Evolutionary conservation across 2,888 invertebrate species (phyloP), one percentile per base, ranked within the genome.

Genomic region (Mythimna ferrago): DNA sequence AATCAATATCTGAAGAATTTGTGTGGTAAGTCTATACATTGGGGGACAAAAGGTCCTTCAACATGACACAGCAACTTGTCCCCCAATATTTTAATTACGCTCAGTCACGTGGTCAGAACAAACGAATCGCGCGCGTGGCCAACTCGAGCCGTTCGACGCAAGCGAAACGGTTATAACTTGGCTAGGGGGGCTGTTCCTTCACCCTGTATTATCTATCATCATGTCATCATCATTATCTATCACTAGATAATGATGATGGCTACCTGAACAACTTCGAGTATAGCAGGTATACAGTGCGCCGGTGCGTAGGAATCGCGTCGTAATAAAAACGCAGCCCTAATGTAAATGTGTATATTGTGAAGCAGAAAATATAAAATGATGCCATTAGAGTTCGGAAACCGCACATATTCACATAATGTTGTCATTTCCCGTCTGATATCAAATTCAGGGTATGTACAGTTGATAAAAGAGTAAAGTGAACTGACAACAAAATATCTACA

Each of bases 371-470:
- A n/a, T 66, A 11, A 38, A 80, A 76, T n/a, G 21, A 21, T 51
- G 19, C 44, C 61, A 57, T 74, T 65, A 80, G 21, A 62, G 48
- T 66, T 61, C 56, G 64, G 65, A 80, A 61, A 74, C 73, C 63
- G 38, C 44, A 57, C 57, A 80, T 66, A 66, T 53, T 66, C 63
- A 35, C 41, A 81, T 75, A 61, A 78, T 67, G 64, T 56, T 81
- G 64, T 53, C 60, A 65, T 76, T 67, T 81, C 56, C 57, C 26
- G 48, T n/a, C 58, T 65, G 81, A 76, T 78, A 76, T 56, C 57
- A 53, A 56, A 65, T 62, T n/a, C 56, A 53, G 56, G 21, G 16
- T 56, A 38, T 11, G 58, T 76, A 76, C 62, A 19, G 62, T n/a
- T 38, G 63, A 53, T 10, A 58, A 71, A 71, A 76, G 11, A 61